Evolutionary conservation across 2,888 invertebrate genomes (phyloP), one percentile per base, ranked within the genome.

Genomic region (Peribatodes rhomboidaria): DNA sequence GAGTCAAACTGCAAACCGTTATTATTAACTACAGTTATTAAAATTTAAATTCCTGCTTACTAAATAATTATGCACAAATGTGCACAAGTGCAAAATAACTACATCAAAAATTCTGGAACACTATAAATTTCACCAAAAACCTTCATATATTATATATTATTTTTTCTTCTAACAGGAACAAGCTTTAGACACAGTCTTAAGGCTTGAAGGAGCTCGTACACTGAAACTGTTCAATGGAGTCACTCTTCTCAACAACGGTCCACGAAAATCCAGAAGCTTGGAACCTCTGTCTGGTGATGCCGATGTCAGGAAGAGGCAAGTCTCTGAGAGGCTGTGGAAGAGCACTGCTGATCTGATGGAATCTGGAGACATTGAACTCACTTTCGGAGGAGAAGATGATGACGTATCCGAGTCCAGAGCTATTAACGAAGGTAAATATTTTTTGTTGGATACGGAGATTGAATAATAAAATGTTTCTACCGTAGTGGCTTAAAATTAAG

Each of bases 301-400:
- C 41, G 80, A 84, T 46, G 61, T 76, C 4, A 87, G 91, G 67
- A 87, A 78, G 63, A 82, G 82, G 49, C 85, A 88, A 60, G 74
- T 93, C 4, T 82, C 87, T 49, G 88, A 89, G 1, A 85, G 84
- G 53, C 77, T 93, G 6, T 90, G 90, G 90, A 82, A 87, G 18
- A 88, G 79, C 10, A 79, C 88, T 1, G 72, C 83, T 0, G 86
- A 87, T n/a, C 75, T 93, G 7, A 63, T 92, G 6, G 79, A 87
- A 57, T 85, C 83, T 63, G 80, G 88, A 42, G 92, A 92, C 20
- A 68, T 93, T 42, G 92, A 93, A 55, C 65, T 92, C 1, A 89
- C 85, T 72, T 89, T 87, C 59, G 81, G 77, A 39, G 83, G 78
- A 3, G 72, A 84, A 37, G 89, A 84, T 7, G 87, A 86, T 9